Conservation (phyloP, 2,113 vertebrate genomes). For the Tetrax tetrax region DNA sequence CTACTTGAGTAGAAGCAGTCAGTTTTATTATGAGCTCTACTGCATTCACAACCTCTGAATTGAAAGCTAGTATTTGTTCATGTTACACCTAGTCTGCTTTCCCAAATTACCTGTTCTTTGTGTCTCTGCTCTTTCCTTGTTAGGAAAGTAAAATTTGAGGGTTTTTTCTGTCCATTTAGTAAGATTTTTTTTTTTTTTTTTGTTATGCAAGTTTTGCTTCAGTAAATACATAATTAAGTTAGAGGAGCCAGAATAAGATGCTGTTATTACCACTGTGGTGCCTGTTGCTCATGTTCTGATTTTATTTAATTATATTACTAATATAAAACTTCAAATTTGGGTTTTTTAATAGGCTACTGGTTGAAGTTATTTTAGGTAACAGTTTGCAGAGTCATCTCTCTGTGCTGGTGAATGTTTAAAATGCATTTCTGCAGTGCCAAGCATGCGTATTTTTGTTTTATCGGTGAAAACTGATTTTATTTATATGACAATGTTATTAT, state of each 20-base stretch:
- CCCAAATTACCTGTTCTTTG: neutral
- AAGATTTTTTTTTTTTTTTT: neutral
- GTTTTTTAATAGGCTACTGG: neutral
- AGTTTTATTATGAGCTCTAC: neutral
- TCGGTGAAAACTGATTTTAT: neutral
- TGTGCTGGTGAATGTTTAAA: neutral
- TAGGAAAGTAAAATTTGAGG: neutral
- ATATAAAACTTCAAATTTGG: neutral
- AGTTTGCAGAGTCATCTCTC: neutral
- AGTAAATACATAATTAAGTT: neutral
- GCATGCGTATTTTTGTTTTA: neutral
- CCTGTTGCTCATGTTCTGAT: neutral
- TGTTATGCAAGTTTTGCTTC: neutral
- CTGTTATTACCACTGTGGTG: neutral
- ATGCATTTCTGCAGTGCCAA: neutral
- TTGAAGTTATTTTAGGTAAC: neutral
- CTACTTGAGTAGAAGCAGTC: neutral
- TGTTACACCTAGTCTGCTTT: neutral
- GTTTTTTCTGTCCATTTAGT: neutral
- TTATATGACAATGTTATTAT: neutral
- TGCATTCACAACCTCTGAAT: neutral
- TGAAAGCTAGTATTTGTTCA: neutral
- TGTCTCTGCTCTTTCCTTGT: neutral
- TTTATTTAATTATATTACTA: neutral
- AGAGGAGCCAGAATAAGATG: neutral